Conservation (phyloP, 2,888 invertebrate genomes). For the Nowickia ferox region DNA sequence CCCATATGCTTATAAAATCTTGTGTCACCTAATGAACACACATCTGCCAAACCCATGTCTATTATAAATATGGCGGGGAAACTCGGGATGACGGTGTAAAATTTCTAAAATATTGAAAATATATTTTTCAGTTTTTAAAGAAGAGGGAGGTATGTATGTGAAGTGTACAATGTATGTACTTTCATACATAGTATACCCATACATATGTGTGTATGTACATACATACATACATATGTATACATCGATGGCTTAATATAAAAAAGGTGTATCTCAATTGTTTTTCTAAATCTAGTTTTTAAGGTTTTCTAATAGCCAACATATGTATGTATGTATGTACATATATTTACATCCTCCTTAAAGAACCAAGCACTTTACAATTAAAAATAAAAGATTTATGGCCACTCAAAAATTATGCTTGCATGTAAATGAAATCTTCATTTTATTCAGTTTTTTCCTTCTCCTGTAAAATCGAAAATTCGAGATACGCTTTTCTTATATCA, state of each 20-base stretch:
- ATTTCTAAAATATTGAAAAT: constrained; percentile 29
- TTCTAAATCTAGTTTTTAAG: too few species aligned
- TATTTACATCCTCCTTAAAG: too few species aligned
- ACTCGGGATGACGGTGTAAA: background rate
- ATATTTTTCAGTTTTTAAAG: background rate
- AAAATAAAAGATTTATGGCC: too few species aligned
- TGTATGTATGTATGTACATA: background rate
- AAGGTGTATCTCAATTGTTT: too few species aligned
- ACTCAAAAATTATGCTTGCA: too few species aligned
- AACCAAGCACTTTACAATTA: too few species aligned
- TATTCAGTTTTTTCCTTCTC: too few species aligned
- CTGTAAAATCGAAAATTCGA: too few species aligned
- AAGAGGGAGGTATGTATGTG: background rate
- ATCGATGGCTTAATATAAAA: too few species aligned
- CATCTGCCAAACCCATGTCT: background rate
- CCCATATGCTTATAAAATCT: background rate
- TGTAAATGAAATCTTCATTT: too few species aligned
- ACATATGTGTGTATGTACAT: background rate
- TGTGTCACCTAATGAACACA: background rate
- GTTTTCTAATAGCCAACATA: background rate
- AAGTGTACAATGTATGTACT: background rate
- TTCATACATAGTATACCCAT: background rate
- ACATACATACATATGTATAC: background rate
- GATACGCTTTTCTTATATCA: too few species aligned
- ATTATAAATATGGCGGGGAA: background rate